A percentile compares a stretch with the other conserved stretches of the same genome.
These are phyloP conservation scores for Tachina fera DNA, from an alignment of 2,888 invertebrate species.

Conservation along the genomic window DNA sequence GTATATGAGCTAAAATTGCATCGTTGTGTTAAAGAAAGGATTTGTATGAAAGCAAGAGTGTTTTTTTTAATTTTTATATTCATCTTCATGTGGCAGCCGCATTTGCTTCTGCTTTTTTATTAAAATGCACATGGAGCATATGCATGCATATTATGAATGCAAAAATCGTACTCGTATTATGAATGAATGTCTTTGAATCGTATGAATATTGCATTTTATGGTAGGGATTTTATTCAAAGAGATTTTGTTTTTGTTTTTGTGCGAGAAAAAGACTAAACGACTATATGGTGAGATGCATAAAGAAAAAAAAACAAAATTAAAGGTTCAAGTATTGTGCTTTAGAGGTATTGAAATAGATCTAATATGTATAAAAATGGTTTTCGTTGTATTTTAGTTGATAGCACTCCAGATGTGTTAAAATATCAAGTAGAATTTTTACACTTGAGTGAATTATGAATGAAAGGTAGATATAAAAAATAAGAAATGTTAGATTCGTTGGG, in stretches of 20 bases:
- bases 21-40: conserved; percentile 16
- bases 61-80: conserved; percentile 14
- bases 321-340: conserved; percentile 44
- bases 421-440: conserved; percentile 57
- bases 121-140: conserved; percentile 59
- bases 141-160: conserved; percentile 56
- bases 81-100: conserved; percentile 4
- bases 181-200: conserved; percentile 14
- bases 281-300: neutral
- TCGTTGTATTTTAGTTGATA: conserved; percentile 57
- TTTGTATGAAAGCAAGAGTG: neutral
- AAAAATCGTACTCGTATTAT: conserved; percentile 25
- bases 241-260: neutral
- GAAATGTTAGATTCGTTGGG: too few relatives aligned
- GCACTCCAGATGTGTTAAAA: conserved; percentile 54
- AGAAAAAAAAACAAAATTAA: conserved; percentile 17
- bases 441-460: conserved; percentile 32
- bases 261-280: neutral
- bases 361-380: conserved; percentile 19
- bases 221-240: conserved; percentile 44
- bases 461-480: neutral
- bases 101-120: neutral
- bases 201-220: conserved; percentile 59
- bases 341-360: conserved; percentile 54
- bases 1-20: neutral